Base-by-base conservation (phyloP, 2,888 invertebrate genomes). In the Lycophotia porphyrea region DNA sequence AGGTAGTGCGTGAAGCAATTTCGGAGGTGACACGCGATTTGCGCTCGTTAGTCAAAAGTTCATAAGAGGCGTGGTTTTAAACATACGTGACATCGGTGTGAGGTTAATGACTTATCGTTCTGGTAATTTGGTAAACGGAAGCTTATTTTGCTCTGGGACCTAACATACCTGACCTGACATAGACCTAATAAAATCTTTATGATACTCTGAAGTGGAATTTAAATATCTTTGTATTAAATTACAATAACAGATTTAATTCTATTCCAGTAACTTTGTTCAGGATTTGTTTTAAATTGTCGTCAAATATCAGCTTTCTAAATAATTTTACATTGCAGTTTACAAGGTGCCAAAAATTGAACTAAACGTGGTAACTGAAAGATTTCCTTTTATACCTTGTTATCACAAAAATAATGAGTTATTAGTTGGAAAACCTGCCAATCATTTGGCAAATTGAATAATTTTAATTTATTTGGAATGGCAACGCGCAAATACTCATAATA, bases 11-110 rank as follows among this genome's bases (percentile, higher is more conserved):
- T 74, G 67, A 42, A 42, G 65, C 34, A 78, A 84, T 76, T 74
- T 87, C 1, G 39, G 24, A 69, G 70, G 66, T 63, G 72, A 65
- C 71, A 78, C 69, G 83, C 77, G 74, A 85, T 81, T 84, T 88
- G 82, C 63, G 82, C 79, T 80, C 74, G 64, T 84, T 81, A 74
- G 69, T 69, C 67, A 76, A 77, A 85, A 87, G 86, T 81, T 84
- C 81, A 83, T 47, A 61, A 76, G 60, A 80, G 87, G 87, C 79
- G 85, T 78, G 82, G 77, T 63, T 88, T 86, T 80, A 84, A 79
- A 71, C 65, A 80, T 68, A 85, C 74, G 80, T 87, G 90, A 84
- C 84, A 85, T 89, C 89, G 86, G 75, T 69, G 60, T 63, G 72
- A 78, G 79, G 86, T 81, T 79, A 80, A 72, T 87, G 84, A 87